phyloP scores from a whole-genome alignment of 35 echinoderm and acorn worm genomes.

The Heliocidaris erythrogramma region DNA sequence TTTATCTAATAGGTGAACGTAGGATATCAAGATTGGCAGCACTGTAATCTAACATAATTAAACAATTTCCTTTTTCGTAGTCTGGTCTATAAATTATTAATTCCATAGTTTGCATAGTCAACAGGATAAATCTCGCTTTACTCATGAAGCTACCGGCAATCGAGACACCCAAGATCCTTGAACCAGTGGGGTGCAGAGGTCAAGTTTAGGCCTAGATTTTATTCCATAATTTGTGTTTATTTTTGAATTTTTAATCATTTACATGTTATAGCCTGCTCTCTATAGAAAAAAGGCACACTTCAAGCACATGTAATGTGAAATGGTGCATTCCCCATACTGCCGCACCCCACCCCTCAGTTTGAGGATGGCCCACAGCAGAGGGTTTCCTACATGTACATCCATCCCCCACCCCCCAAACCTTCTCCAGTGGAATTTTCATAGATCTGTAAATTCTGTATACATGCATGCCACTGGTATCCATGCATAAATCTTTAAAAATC shows the following conservation, averaged over 20 bases:
- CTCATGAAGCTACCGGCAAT: not conserved
- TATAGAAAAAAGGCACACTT: not conserved
- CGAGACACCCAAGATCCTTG: not conserved
- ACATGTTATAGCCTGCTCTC: no score
- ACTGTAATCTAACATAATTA: conserved; percentile 6
- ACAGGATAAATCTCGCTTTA: not conserved
- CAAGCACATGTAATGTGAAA: not conserved
- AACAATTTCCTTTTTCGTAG: not conserved
- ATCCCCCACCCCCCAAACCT: no score
- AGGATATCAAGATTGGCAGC: conserved; percentile 8
- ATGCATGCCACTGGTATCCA: no score
- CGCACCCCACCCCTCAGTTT: no score
- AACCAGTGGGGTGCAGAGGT: not conserved
- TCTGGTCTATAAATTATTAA: not conserved
- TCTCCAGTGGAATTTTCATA: no score
- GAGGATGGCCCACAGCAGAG: no score
- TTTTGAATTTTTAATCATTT: not conserved
- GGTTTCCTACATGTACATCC: no score
- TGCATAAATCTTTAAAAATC: no score
- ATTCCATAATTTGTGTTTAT: not conserved
- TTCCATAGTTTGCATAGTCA: not conserved
- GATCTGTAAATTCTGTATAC: no score
- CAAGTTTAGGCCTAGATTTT: not conserved
- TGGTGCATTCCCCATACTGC: no score
- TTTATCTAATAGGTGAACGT: not conserved